Base-by-base conservation (phyloP, 1,140 invertebrate species). In the Lasioglossum albipes region DNA sequence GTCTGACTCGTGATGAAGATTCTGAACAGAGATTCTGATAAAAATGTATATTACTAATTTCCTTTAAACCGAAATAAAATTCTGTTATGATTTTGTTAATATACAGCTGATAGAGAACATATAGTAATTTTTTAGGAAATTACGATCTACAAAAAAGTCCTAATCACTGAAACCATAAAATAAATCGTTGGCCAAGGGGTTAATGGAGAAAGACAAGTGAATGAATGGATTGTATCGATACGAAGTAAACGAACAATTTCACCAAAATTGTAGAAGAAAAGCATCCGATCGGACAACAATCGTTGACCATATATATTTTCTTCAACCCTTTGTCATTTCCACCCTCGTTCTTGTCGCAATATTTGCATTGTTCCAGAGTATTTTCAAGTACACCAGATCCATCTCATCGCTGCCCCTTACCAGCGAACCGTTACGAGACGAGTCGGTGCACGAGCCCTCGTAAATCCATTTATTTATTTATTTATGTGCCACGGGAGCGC, bases 401-500 rank as follows among this genome's bases (percentile, higher is more conserved):
- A 41, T 27, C 67, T 54, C 65, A 49, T 68, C n/a, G 72, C 71
- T 62, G 45, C 79, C 75, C 83, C 73, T 64, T 77, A 62, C 64
- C 82, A 78, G 71, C 79, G 62, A 71, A 82, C 61, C 80, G 82
- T 82, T 66, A 67, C 76, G 64, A 80, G 87, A 72, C 64, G 74
- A 80, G 69, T 36, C 52, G 59, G 66, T 65, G 70, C 70, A 70
- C 57, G 66, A 74, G 67, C 75, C 82, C 84, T 83, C 86, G 89
- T 89, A 91, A 91, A 91, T 91, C 88, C 90, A 91, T 92, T 92
- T 92, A 91, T 92, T 92, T 92, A 92, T 92, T 92, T 91, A 92
- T 92, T 92, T 92, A 92, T 91, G 90, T 91, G 84, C 85, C 71
- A 85, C 84, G 69, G 85, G 88, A 75, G 71, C 74, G 69, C 49